Evolutionary conservation across 2,113 vertebrate species (phyloP).

Genomic region (Suncus etruscus): DNA sequence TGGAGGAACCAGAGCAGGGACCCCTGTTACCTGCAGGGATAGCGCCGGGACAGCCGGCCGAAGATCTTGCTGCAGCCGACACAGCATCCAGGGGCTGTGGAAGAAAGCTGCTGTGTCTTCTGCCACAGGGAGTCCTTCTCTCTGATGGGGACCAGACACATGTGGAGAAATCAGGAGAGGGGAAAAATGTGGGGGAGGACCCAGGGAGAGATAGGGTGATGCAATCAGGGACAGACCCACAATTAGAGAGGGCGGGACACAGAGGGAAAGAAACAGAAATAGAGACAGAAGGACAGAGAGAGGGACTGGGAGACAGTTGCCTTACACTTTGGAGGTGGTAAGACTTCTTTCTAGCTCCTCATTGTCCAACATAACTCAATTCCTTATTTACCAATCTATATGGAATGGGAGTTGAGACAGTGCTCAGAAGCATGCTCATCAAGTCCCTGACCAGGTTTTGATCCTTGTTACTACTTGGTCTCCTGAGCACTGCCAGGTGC

Average conservation of each 20-base stretch:
- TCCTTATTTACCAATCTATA: too few species aligned
- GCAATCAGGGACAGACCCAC: neutral
- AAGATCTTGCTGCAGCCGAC: conserved; percentile 84
- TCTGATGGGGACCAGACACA: conserved; percentile 61
- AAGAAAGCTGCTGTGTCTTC: conserved; percentile 83
- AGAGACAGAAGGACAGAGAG: neutral
- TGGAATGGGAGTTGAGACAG: too few species aligned
- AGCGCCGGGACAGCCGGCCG: conserved; percentile 83
- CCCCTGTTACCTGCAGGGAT: conserved; percentile 85
- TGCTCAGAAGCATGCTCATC: too few species aligned
- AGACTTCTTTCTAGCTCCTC: too few species aligned
- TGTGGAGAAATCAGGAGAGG: neutral
- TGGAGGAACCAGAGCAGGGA: too few species aligned
- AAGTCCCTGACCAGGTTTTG: too few species aligned
- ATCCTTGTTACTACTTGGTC: too few species aligned
- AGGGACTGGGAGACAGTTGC: too few species aligned
- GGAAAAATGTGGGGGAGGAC: neutral
- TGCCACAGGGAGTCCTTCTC: conserved; percentile 88
- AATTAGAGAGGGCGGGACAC: neutral
- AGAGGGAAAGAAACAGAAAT: neutral
- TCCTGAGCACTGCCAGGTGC: too few species aligned
- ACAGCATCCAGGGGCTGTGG: conserved; percentile 63
- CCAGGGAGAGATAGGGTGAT: neutral
- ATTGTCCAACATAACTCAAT: too few species aligned
- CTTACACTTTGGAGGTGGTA: too few species aligned